Conservation (phyloP, 2,888 invertebrate genomes). For the Acheta domesticus region DNA sequence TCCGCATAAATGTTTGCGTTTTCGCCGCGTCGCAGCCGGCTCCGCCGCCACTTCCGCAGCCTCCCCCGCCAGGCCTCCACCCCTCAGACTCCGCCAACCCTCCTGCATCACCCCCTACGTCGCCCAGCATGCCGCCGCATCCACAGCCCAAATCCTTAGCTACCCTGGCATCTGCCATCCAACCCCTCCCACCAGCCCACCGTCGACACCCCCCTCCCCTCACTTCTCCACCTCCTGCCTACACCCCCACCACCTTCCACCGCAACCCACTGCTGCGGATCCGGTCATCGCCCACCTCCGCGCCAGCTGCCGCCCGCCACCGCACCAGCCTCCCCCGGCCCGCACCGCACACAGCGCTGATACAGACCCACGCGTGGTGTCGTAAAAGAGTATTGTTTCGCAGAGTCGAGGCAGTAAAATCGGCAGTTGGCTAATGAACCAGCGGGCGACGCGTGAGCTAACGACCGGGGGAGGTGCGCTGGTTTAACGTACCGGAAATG, state of each 20-base stretch:
- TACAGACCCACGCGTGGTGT: background rate
- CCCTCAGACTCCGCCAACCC: background rate
- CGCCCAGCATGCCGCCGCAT: background rate
- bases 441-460: background rate
- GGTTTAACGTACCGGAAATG: background rate
- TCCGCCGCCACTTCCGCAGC: background rate
- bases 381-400: slow-evolving; percentile 7
- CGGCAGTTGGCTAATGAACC: slow-evolving; percentile 7
- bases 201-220: too few relatives aligned
- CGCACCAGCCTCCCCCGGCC: background rate
- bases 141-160: too few relatives aligned
- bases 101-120: background rate
- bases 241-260: too few relatives aligned
- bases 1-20: background rate
- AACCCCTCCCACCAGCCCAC: too few relatives aligned
- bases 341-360: background rate
- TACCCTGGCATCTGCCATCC: too few relatives aligned
- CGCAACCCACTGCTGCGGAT: too few relatives aligned
- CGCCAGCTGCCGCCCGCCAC: background rate
- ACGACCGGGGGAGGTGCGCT: background rate
- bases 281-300: background rate
- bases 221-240: too few relatives aligned
- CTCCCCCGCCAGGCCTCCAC: background rate
- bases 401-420: background rate
- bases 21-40: background rate